These are phyloP conservation scores for Myzus persicae DNA, from an alignment of 1,140 invertebrate species.

Conservation along the genomic window DNA sequence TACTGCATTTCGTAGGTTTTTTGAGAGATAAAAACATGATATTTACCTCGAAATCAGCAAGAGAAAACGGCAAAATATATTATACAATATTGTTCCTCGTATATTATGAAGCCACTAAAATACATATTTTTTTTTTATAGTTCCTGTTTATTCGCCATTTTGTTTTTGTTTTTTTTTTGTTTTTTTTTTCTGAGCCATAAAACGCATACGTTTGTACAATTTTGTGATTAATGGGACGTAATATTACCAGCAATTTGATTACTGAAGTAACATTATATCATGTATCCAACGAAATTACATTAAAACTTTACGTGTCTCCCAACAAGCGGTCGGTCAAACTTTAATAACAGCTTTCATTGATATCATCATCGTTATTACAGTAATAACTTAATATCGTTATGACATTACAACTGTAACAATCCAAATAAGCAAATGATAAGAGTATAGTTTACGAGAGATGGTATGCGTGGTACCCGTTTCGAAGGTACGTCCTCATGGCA, in stretches of 20 bases:
- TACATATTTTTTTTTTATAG: slow-evolving; percentile 43
- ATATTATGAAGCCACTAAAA: slow-evolving; percentile 38
- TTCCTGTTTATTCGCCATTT: slow-evolving; percentile 50
- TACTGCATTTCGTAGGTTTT: slow-evolving; percentile 43
- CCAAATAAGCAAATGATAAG: not conserved
- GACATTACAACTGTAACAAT: not conserved
- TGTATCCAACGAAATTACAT: not conserved
- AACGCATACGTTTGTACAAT: not conserved
- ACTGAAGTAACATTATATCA: not conserved
- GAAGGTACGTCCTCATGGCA: not conserved
- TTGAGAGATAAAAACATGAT: not conserved
- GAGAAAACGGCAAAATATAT: slow-evolving; percentile 3
- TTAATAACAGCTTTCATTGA: not conserved
- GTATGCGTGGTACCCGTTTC: not conserved
- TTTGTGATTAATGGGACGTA: not conserved
- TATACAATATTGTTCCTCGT: slow-evolving; percentile 49
- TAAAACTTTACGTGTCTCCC: not conserved
- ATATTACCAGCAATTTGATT: not conserved
- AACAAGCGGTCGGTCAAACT: not conserved
- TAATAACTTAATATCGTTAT: not conserved
- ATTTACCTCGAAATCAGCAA: slow-evolving; percentile 27
- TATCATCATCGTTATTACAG: not conserved
- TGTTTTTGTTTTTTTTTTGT: slow-evolving; percentile 29
- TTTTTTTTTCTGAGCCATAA: slow-evolving; percentile 49
- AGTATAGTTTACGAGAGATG: not conserved